These are phyloP conservation scores for Andrena camellia DNA, from an alignment of 2,888 invertebrate genomes.

Conservation along the genomic window DNA sequence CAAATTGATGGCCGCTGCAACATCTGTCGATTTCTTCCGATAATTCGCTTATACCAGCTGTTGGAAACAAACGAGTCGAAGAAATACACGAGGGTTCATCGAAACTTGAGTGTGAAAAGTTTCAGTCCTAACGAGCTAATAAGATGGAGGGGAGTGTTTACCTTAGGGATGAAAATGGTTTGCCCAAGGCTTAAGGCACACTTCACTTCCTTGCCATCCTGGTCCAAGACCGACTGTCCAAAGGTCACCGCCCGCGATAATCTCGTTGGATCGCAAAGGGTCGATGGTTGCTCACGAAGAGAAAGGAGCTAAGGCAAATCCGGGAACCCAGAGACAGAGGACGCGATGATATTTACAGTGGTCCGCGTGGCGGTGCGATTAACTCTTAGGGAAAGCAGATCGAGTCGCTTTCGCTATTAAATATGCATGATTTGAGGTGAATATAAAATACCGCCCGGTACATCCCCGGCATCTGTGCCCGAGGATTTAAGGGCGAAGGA, in stretches of 20 bases:
- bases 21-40: conserved; percentile 41
- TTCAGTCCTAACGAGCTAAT: too few relatives aligned
- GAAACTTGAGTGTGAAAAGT: too few relatives aligned
- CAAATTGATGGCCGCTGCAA: conserved; percentile 33
- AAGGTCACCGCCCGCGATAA: too few relatives aligned
- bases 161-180: too few relatives aligned
- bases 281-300: not conserved
- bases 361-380: conserved; percentile 72
- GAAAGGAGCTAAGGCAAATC: not conserved
- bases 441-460: conserved; percentile 76
- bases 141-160: too few relatives aligned
- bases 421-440: conserved; percentile 82
- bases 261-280: not conserved
- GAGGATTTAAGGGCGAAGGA: conserved; percentile 71
- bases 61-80: not conserved
- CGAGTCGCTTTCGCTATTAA: conserved; percentile 79
- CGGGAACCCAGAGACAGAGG: not conserved
- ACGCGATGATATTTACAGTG: conserved; percentile 54
- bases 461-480: conserved; percentile 73
- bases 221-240: too few relatives aligned
- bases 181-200: too few relatives aligned
- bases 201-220: too few relatives aligned
- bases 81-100: too few relatives aligned
- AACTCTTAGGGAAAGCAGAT: conserved; percentile 78
- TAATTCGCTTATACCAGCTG: conserved; percentile 4